Evolutionary conservation across 2,797 vertebrate genomes (phyloP), one percentile per base, ranked within the genome.

Genomic region (Clarias laeviceps): DNA sequence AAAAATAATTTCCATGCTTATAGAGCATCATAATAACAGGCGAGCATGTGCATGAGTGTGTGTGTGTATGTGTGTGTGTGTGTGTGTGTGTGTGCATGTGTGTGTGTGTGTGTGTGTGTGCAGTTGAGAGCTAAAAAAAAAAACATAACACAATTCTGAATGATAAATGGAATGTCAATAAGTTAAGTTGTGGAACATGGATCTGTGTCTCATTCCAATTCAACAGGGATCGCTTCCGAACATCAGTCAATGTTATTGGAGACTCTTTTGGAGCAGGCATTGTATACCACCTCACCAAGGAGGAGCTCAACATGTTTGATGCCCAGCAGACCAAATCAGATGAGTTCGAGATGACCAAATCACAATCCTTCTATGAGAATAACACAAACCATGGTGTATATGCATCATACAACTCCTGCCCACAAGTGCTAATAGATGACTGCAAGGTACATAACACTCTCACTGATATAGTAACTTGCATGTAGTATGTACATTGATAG

Each of bases 381-480:
- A 97, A 97, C 96, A 96, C 95, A 92, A 98, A 97, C 93, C 96
- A 98, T 89, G 97, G 96, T 91, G 96, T 97, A 91, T 98, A 98
- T 92, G 91, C 96, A 29, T 94, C 95, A 90, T 96, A 97, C 96
- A 98, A 98, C 95, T 97, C 97, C 93, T 94, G 92, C 84, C 90
- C 87, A 74, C 88, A 84, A 90, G 96, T 97, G 94, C 94, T 97
- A 94, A 96, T 97, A 97, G 97, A 98, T 96, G 97, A 99, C 93
- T 97, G 97, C 97, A 99, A 99, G 98, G 98, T 99, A 99, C 96
- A 96, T 93, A 97, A 97, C 90, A 95, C 95, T 15, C 97, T 99
- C 96, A 97, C 97, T 92, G 98, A 99, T 95, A 98, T 98, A 91
- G 98, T 99, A 95, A 99, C 98, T 24, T 99, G 98, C 94, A 99